phyloP scores from a whole-genome alignment of 2,888 invertebrate genomes.

The Coleophora deauratella region DNA sequence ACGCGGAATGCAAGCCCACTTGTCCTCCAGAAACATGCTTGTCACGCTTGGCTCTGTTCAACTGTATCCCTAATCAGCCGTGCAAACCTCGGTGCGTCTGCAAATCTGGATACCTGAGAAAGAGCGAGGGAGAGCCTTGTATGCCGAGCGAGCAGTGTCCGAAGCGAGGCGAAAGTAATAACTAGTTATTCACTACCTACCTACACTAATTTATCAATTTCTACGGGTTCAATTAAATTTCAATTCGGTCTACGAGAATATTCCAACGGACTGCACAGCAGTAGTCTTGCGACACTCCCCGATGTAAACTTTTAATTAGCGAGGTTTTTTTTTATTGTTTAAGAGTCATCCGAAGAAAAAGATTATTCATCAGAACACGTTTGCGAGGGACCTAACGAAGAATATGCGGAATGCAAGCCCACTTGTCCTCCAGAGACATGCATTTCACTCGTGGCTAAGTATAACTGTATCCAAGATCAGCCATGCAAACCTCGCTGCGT shows the following conservation, averaged over 20 bases:
- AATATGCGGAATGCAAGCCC: slow-evolving; percentile 16
- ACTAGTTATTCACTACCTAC: too few relatives aligned
- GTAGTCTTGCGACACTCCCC: too few relatives aligned
- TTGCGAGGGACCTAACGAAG: slow-evolving; percentile 17
- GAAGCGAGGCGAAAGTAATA: slow-evolving; percentile 13
- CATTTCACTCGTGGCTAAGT: slow-evolving; percentile 14
- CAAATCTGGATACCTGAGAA: slow-evolving; percentile 20
- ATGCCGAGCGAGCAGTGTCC: slow-evolving; percentile 19
- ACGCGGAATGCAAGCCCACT: slow-evolving; percentile 15
- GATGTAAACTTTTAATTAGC: too few relatives aligned
- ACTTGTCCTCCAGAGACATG: slow-evolving; percentile 25
- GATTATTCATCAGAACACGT: not conserved
- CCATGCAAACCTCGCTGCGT: slow-evolving; percentile 21
- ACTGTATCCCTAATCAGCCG: slow-evolving; percentile 16
- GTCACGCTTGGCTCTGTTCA: slow-evolving; percentile 16
- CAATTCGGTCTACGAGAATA: too few relatives aligned
- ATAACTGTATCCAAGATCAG: slow-evolving; percentile 18
- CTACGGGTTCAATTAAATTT: too few relatives aligned
- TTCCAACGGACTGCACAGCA: too few relatives aligned
- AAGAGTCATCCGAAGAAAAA: not conserved
- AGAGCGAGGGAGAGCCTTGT: slow-evolving; percentile 12
- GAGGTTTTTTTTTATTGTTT: too few relatives aligned
- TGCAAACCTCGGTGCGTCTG: slow-evolving; percentile 24
- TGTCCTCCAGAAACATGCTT: slow-evolving; percentile 28
- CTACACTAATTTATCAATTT: too few relatives aligned